Percentiles rank a stretch among this genome's conserved stretches.
Evolutionary conservation across 35 echinoderm and acorn worm genomes (phyloP).

Genomic region (Ophioderma brevispina): DNA sequence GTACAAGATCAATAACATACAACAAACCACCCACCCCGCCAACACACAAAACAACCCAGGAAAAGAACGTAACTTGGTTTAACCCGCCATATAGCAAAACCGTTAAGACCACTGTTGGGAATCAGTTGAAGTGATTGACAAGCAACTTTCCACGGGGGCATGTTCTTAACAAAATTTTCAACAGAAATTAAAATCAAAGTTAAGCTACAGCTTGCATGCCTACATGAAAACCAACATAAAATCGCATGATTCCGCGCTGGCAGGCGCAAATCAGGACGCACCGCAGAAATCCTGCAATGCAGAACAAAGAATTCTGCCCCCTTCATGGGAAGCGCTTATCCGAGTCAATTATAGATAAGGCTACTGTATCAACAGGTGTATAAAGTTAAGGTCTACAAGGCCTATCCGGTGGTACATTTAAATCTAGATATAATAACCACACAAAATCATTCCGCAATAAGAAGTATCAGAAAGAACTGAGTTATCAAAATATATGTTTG

Average conservation of each 20-base stretch:
- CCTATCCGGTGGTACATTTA: slow-evolving; percentile 20
- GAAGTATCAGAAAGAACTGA: slow-evolving; percentile 18
- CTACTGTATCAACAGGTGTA: slow-evolving; percentile 2
- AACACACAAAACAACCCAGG: too few relatives aligned
- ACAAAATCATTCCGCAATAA: too few relatives aligned
- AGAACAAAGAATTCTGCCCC: slow-evolving; percentile 19
- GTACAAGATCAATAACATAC: too few relatives aligned
- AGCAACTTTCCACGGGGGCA: slow-evolving; percentile 35
- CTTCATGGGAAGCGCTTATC: slow-evolving; percentile 25
- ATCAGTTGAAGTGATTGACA: slow-evolving; percentile 2
- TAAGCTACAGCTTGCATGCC: slow-evolving; percentile 27
- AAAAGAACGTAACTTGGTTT: too few relatives aligned
- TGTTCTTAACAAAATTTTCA: slow-evolving; percentile 13
- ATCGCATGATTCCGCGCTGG: neutral
- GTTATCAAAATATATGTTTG: slow-evolving; percentile 13
- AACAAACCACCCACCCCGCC: too few relatives aligned
- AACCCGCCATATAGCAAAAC: too few relatives aligned
- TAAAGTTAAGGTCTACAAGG: neutral
- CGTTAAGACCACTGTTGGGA: too few relatives aligned
- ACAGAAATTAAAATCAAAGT: slow-evolving; percentile 48
- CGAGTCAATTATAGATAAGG: slow-evolving; percentile 8
- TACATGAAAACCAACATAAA: neutral
- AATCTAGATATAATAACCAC: slow-evolving; percentile 23
- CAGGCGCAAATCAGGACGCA: neutral
- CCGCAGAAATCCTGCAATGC: slow-evolving; percentile 11